phyloP scores from a whole-genome alignment of 2,113 vertebrate species.

The Macrotis lagotis region DNA sequence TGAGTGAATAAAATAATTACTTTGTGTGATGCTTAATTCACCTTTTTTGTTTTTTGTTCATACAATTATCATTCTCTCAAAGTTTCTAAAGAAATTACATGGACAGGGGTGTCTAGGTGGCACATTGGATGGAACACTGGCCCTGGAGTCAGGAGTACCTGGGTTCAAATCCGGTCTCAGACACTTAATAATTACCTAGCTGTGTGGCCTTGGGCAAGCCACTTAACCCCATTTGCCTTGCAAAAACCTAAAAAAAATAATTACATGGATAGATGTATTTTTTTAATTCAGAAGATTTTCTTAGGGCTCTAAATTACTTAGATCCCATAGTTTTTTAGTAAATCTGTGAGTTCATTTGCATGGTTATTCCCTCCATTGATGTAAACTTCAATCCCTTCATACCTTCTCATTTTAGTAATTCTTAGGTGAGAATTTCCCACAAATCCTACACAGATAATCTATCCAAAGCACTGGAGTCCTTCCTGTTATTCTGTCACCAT shows the following conservation, averaged over 20 bases:
- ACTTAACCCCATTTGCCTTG: no score
- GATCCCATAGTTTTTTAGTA: not conserved
- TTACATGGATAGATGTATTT: not conserved
- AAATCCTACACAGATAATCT: not conserved
- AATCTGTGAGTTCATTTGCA: not conserved
- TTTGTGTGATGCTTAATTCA: not conserved
- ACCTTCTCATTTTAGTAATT: not conserved
- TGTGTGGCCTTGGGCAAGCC: no score
- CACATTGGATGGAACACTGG: no score
- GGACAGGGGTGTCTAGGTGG: no score
- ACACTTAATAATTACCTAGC: no score
- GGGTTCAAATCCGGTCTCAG: no score
- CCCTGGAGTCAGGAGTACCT: no score
- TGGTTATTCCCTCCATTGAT: not conserved
- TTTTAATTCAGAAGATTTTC: not conserved
- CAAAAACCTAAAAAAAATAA: no score
- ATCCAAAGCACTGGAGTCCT: not conserved
- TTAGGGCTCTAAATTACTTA: not conserved
- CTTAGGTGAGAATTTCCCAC: not conserved
- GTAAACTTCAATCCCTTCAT: not conserved
- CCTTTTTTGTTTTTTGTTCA: not conserved
- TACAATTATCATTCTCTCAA: not conserved
- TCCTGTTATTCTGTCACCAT: not conserved
- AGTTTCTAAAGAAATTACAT: not conserved
- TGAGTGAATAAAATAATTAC: not conserved